Conservation (phyloP, 1,140 invertebrate species). For the Zaprionus lachaisei region DNA sequence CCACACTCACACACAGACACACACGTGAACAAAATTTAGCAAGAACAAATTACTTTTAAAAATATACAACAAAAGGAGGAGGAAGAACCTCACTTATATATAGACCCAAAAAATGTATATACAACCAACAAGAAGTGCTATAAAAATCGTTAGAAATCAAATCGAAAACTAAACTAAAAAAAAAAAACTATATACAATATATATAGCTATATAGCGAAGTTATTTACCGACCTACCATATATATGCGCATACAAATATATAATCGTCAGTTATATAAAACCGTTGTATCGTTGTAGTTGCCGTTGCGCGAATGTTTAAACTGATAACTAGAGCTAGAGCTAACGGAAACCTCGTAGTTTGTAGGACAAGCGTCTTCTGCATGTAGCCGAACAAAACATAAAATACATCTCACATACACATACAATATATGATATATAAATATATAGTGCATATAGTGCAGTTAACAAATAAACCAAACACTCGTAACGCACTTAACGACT, state of each 20-base stretch:
- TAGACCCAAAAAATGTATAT: constrained; percentile 27
- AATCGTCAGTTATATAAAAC: constrained; percentile 48
- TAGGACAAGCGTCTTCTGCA: constrained; percentile 65
- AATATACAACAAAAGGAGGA: constrained; percentile 58
- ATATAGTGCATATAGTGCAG: constrained; percentile 12
- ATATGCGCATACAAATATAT: constrained; percentile 26
- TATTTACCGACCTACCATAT: constrained; percentile 44
- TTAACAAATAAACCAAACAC: constrained; percentile 44
- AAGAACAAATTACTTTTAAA: constrained; percentile 74
- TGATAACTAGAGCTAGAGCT: constrained; percentile 70
- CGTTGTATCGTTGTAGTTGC: constrained; percentile 62
- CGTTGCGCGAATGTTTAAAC: constrained; percentile 62
- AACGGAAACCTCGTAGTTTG: constrained; percentile 81
- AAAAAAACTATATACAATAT: constrained; percentile 28
- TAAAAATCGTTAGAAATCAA: constrained; percentile 1
- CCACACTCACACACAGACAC: constrained; percentile 19
- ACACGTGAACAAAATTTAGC: constrained; percentile 36
- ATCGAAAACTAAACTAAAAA: constrained; percentile 14
- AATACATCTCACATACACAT: constrained; percentile 1
- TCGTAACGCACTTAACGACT: constrained; percentile 66
- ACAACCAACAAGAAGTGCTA: constrained; percentile 53
- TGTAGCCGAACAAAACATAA: constrained; percentile 66
- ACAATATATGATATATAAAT: not conserved
- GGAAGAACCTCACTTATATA: constrained; percentile 39
- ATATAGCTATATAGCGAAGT: constrained; percentile 15